Base-by-base conservation (phyloP, 1,140 invertebrate species). In the Aradophagus sp. region DNA sequence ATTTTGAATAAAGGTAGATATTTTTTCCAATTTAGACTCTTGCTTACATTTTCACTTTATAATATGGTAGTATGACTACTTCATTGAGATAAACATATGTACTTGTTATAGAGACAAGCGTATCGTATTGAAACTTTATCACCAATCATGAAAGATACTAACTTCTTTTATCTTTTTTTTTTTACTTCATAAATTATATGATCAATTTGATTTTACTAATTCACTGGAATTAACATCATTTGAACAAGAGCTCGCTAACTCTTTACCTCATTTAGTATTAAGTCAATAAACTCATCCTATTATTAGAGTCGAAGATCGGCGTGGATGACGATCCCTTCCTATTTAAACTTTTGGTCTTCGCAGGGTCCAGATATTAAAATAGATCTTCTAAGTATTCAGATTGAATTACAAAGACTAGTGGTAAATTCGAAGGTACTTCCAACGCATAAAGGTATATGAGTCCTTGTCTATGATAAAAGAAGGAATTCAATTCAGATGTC, bases 251-350 rank as follows among this genome's bases (percentile, higher is more conserved):
- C 20, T 14, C 16, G 29, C 34, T 65, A 65, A 65, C 50, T 52
- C 61, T 65, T 56, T 47, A 35, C 23, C 56, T 56, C 55, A 65
- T 65, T 56, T 56, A 29, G 39, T 48, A 65, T 65, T 65, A 65
- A 65, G 52, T 65, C 61, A 56, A 56, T 65, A 65, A 55, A 58
- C 61, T 65, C 50, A 65, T 65, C 50, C 61, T 55, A 65, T 65
- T 56, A 65, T 65, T 55, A 65, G 50, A 65, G 19, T 20, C 12
- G 32, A 29, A 41, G 50, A 19, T 41, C 29, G 50, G 44, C 3
- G 27, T 12, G 42, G 14, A 56, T n/a, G 44, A 55, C 42, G 35
- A 42, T 50, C 61, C 61, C 42, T 65, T 47, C 42, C 35, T 35
- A 26, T n/a, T 55, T 35, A 38, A 1, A 19, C 34, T 65, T 65